phyloP scores from a whole-genome alignment of 2,888 invertebrate species.

The Dolichopus griseipennis region DNA sequence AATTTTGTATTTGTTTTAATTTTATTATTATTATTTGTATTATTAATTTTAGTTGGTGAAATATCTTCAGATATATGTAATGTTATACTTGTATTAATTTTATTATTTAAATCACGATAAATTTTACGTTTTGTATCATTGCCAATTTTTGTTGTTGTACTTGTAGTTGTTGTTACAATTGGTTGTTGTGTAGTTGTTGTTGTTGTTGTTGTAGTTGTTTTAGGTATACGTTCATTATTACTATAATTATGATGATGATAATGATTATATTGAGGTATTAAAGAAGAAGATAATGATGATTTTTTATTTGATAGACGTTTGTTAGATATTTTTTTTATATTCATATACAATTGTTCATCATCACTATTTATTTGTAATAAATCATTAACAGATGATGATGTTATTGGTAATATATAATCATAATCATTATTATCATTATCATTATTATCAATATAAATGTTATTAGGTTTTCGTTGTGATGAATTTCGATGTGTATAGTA shows the following conservation, averaged over 20 bases:
- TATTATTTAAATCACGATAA: neutral
- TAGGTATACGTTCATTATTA: neutral
- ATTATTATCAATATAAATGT: neutral
- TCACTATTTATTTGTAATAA: slow-evolving; percentile 4
- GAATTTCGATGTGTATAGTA: slow-evolving; percentile 15
- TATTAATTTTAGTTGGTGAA: neutral
- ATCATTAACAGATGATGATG: slow-evolving; percentile 3
- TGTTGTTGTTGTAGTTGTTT: too few species aligned
- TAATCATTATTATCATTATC: neutral
- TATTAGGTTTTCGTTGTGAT: neutral
- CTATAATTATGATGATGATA: neutral
- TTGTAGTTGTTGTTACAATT: too few species aligned
- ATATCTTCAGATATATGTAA: neutral
- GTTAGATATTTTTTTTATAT: neutral
- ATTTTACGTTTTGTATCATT: neutral
- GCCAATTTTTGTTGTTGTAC: neutral
- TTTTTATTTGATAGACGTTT: neutral
- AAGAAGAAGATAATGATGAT: neutral
- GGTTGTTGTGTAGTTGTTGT: too few species aligned
- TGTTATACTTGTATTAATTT: neutral
- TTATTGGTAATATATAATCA: neutral
- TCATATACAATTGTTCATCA: slow-evolving; percentile 1
- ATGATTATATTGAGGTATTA: neutral
- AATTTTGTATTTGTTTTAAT: neutral
- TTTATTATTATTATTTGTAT: neutral